Evolutionary conservation across 2,113 vertebrate genomes (phyloP).

Genomic region (Gymnorhina tibicen): DNA sequence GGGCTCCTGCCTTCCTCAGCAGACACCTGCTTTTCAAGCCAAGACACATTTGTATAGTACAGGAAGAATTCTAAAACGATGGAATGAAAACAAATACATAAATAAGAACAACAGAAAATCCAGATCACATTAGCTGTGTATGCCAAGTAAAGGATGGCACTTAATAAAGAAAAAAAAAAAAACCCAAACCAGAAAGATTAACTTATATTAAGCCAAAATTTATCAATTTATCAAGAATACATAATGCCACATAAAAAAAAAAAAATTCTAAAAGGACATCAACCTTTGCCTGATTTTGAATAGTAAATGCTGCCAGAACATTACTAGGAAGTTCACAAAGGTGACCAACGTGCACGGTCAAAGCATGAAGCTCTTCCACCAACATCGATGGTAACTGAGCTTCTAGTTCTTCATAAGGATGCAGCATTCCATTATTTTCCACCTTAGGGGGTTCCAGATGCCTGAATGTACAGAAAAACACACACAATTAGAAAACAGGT

Average conservation of each 20-base stretch:
- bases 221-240: not conserved
- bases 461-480: slow-evolving; percentile 64
- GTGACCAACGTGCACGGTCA: slow-evolving; percentile 81
- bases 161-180: not conserved
- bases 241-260: not conserved
- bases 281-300: slow-evolving; percentile 91
- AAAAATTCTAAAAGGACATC: not conserved
- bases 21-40: too few relatives aligned
- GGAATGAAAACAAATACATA: not conserved
- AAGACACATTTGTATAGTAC: not conserved
- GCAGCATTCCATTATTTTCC: slow-evolving; percentile 53
- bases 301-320: slow-evolving; percentile 80
- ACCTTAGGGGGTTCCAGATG: slow-evolving; percentile 72
- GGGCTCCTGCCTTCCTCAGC: too few relatives aligned
- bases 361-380: slow-evolving; percentile 85
- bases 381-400: slow-evolving; percentile 82
- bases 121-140: not conserved
- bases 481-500: not conserved
- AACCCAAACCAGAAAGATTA: not conserved
- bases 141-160: not conserved
- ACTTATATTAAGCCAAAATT: not conserved
- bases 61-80: not conserved
- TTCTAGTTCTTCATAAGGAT: slow-evolving; percentile 83
- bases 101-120: not conserved
- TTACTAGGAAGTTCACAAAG: slow-evolving; percentile 81